Evolutionary conservation across 2,797 vertebrate genomes (phyloP).

Genomic region (Alca torda): DNA sequence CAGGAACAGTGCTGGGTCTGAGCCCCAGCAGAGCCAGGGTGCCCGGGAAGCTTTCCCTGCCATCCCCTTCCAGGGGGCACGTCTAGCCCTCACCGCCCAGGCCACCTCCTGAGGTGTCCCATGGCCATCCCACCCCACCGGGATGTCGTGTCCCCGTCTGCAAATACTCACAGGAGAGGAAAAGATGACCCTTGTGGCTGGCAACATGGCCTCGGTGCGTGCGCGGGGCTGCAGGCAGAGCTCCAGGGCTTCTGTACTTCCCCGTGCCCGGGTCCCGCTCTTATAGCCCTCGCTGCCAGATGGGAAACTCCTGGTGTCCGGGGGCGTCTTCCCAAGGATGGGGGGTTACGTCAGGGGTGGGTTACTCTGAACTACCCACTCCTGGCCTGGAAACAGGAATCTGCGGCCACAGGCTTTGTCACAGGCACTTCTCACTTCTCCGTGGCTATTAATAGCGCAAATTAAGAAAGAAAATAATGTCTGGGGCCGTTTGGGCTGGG

Average conservation of each 20-base stretch:
- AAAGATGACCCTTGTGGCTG: accelerated
- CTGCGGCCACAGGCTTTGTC: not conserved
- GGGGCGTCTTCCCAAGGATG: too few relatives aligned
- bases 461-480: accelerated
- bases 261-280: accelerated
- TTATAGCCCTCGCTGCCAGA: not conserved
- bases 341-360: not conserved
- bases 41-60: not conserved
- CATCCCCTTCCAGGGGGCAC: too few relatives aligned
- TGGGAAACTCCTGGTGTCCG: not conserved
- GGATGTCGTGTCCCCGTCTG: accelerated
- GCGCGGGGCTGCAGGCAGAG: accelerated
- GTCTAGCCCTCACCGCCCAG: not conserved
- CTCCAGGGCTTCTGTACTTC: not conserved
- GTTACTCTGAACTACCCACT: accelerated
- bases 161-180: not conserved
- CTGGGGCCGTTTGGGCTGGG: accelerated
- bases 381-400: not conserved
- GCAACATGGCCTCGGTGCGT: accelerated
- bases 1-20: not conserved
- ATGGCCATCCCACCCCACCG: accelerated
- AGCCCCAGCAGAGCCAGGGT: not conserved
- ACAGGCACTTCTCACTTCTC: not conserved
- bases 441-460: not conserved
- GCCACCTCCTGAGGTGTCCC: accelerated